Conservation (phyloP, 23 tunicate genomes). For the Ciona savignyi region DNA sequence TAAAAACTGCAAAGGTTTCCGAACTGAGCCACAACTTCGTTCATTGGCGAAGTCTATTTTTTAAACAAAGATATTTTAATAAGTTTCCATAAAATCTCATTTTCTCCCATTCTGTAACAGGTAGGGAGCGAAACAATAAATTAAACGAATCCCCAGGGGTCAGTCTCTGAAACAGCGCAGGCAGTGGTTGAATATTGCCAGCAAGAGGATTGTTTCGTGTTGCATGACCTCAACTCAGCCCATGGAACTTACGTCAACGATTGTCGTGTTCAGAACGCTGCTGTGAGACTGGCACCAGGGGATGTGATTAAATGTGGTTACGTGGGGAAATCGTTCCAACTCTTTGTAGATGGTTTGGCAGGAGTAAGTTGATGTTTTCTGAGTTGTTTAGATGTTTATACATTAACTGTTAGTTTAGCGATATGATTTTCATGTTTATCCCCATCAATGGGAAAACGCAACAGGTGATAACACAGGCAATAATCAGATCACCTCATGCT, state of each 20-base stretch:
- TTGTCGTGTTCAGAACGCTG: constrained; percentile 71
- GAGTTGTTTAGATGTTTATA: not conserved
- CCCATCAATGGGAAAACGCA: too few species aligned
- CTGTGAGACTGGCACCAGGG: constrained; percentile 65
- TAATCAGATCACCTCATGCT: too few species aligned
- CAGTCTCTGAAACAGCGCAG: constrained; percentile 28
- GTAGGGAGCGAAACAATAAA: too few species aligned
- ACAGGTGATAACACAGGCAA: too few species aligned
- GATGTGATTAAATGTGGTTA: constrained; percentile 62
- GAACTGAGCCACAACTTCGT: too few species aligned
- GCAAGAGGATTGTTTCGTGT: constrained; percentile 54
- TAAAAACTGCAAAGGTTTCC: too few species aligned
- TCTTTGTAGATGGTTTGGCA: not conserved
- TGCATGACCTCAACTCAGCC: constrained; percentile 65
- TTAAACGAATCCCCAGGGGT: too few species aligned
- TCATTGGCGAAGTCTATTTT: too few species aligned
- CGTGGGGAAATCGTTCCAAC: constrained; percentile 45
- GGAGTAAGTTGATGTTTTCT: not conserved
- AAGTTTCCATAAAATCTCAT: too few species aligned
- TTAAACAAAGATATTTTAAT: too few species aligned
- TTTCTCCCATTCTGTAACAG: too few species aligned
- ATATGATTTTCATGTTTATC: too few species aligned
- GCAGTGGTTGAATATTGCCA: constrained; percentile 60
- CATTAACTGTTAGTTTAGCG: not conserved
- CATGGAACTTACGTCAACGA: constrained; percentile 82